Evolutionary conservation across 1,140 invertebrate genomes (phyloP), one percentile per base, ranked within the genome.

Genomic region (Hyles euphorbiae): DNA sequence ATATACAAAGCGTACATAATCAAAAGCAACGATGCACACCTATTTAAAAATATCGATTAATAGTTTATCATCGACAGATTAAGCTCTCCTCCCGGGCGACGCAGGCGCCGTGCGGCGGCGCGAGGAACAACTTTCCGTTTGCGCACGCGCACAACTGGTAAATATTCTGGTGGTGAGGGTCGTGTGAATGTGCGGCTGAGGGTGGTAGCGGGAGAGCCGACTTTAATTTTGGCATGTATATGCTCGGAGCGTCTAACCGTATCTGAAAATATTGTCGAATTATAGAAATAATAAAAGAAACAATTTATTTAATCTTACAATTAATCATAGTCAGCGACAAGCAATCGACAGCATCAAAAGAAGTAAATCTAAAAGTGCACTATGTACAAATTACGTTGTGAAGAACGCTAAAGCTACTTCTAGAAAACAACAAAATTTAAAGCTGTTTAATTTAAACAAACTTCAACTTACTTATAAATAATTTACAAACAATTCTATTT

Each of bases 71-170:
- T 90, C 89, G 87, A 60, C 87, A 90, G 46, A 89, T 90, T 45
- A 89, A 80, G 58, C 89, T 90, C 58, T 89, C 89, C 66, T 90
- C 87, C 34, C 87, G 73, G 0, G 89, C 89, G 4, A 87, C 93
- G 83, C 97, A 98, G 58, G 93, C 91, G 5, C 94, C 94, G 68
- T 97, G 94, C 0, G 96, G 92, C 10, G 94, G 93, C 1, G 96
- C 95, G 12, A 98, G 90, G 78, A 98, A 98, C 33, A 98, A 90
- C 74, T 96, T 95, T 4, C 97, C 97, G 76, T 96, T 97, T 11
- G 93, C 94, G 81, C 97, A 98, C 58, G 95, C 94, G 88, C 97
- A 98, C 57, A 98, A 87, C 85, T 98, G 96, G 82, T 95, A 96
- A 60, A 96, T 93, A 66, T 94, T 91, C 67, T 94, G 89, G 60